These are phyloP conservation scores for Acanthisitta chloris DNA, from an alignment of 2,113 vertebrate genomes.

Conservation along the genomic window DNA sequence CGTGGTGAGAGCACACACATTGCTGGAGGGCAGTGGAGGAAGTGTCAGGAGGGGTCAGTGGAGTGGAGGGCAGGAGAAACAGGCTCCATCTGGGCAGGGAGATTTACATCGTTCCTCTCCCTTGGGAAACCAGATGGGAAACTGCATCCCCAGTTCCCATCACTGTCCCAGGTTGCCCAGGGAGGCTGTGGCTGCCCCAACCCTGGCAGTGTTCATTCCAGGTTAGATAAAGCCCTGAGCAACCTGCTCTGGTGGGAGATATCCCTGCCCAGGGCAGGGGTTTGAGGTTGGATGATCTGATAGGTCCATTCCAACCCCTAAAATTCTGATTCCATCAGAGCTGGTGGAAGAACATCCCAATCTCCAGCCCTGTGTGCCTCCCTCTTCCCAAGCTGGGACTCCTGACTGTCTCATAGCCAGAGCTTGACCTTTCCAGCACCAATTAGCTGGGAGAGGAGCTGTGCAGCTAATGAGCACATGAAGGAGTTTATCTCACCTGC, in stretches of 20 bases:
- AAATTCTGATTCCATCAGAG: no score
- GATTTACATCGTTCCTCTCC: accelerated
- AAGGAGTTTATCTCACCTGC: conserved; percentile 18
- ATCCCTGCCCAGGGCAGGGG: no score
- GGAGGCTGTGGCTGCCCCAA: no score
- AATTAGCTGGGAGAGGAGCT: conserved; percentile 5
- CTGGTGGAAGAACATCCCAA: accelerated
- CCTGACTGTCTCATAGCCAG: background rate
- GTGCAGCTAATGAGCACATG: background rate
- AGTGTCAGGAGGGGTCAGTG: no score
- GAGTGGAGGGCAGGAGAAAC: background rate
- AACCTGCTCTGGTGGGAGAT: no score
- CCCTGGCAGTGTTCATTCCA: no score
- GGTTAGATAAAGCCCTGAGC: no score
- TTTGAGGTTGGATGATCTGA: no score
- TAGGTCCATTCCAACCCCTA: no score
- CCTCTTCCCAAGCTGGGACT: background rate
- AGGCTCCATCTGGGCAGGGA: background rate
- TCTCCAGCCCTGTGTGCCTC: accelerated
- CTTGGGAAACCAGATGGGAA: background rate
- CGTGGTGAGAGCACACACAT: accelerated
- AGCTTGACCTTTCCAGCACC: background rate
- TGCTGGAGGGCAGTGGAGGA: background rate
- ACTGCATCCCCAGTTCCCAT: no score
- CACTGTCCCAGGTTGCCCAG: no score